Evolutionary conservation across 2,797 vertebrate species (phyloP).

Genomic region (Melanogrammus aeglefinus): DNA sequence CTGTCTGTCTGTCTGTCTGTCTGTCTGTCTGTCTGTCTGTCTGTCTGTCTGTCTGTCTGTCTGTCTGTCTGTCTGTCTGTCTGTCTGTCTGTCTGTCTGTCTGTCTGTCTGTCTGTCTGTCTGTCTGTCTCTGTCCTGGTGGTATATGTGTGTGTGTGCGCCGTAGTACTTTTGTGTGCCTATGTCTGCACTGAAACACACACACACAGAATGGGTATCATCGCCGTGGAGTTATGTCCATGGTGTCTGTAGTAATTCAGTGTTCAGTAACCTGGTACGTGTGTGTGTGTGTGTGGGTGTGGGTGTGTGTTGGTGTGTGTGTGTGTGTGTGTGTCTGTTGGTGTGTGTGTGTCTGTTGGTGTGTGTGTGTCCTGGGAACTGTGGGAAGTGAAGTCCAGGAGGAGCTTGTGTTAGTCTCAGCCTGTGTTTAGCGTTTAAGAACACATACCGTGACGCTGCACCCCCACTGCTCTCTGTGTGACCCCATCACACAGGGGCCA

Average conservation of each 20-base stretch:
- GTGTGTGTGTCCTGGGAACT: slow-evolving; percentile 27
- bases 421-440: slow-evolving; percentile 25
- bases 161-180: neutral
- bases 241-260: slow-evolving; percentile 34
- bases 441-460: slow-evolving; percentile 33
- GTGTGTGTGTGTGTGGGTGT: slow-evolving; percentile 31
- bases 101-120: no score
- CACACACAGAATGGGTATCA: slow-evolving; percentile 17
- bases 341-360: slow-evolving; percentile 30
- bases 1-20: neutral
- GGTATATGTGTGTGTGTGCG: neutral
- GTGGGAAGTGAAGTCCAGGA: neutral
- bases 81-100: no score
- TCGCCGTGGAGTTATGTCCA: slow-evolving; percentile 26
- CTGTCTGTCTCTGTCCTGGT: slow-evolving; percentile 16
- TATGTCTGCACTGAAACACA: neutral
- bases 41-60: no score
- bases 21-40: neutral
- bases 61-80: no score
- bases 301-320: slow-evolving; percentile 28
- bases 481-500: slow-evolving; percentile 27
- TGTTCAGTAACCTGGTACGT: slow-evolving; percentile 11
- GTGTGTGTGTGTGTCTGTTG: slow-evolving; percentile 34
- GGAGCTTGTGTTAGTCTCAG: neutral
- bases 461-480: slow-evolving; percentile 34